Conservation (phyloP, 2,888 invertebrate genomes). For the Amphipoea lucens region DNA sequence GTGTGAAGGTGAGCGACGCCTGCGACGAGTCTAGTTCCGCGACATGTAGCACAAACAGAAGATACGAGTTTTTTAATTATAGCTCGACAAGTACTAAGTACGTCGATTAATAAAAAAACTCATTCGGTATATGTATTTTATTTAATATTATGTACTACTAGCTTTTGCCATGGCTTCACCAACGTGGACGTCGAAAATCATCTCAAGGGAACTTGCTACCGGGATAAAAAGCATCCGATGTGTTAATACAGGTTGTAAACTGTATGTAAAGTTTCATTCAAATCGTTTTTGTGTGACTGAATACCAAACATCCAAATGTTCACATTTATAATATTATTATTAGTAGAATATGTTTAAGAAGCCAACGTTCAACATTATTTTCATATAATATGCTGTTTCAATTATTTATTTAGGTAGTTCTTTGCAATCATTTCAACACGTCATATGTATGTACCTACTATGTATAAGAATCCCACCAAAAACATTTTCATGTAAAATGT, state of each 20-base stretch:
- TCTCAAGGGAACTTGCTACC: not conserved
- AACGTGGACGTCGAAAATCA: not conserved
- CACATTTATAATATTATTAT: not conserved
- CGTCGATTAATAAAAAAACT: not conserved
- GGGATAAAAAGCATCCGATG: not conserved
- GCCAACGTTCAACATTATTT: not conserved
- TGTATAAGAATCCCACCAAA: not conserved
- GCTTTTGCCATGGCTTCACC: not conserved
- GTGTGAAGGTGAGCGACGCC: constrained; percentile 54
- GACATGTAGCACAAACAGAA: constrained; percentile 24
- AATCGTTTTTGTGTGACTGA: not conserved
- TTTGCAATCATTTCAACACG: not conserved
- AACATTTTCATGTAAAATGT: no score
- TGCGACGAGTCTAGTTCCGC: constrained; percentile 25
- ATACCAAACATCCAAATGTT: not conserved
- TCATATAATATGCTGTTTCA: not conserved
- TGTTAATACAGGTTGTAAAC: not conserved
- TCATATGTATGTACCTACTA: not conserved
- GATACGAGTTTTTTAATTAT: not conserved
- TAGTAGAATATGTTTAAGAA: not conserved
- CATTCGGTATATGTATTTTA: not conserved
- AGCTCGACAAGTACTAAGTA: not conserved
- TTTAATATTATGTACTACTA: not conserved
- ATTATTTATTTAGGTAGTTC: not conserved
- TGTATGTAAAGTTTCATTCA: not conserved